These are phyloP conservation scores for Caerostris extrusa DNA, from an alignment of 1,140 invertebrate genomes.

Conservation along the genomic window DNA sequence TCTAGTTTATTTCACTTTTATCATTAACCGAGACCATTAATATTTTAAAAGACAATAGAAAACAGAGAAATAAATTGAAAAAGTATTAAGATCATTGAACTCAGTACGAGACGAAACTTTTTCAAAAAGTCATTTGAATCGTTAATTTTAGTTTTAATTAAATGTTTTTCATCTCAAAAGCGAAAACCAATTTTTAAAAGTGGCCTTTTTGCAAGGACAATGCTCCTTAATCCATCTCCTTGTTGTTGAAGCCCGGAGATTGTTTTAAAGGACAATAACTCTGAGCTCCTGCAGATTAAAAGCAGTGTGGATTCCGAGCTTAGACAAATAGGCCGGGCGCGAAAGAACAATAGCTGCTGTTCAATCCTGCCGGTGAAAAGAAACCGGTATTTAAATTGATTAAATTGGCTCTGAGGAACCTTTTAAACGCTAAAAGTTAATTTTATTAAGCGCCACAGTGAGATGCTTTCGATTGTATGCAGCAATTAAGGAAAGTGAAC, in stretches of 20 bases:
- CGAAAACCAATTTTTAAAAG: too few species aligned
- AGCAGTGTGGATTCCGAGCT: not conserved
- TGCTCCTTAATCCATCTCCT: not conserved
- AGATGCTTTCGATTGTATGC: not conserved
- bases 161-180: too few species aligned
- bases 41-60: too few species aligned
- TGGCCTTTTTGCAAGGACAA: too few species aligned
- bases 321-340: not conserved
- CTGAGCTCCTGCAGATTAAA: not conserved
- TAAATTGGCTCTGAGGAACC: not conserved
- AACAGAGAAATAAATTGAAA: too few species aligned
- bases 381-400: conserved; percentile 18
- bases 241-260: not conserved
- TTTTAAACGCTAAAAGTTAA: not conserved
- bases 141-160: too few species aligned
- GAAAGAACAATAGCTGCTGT: not conserved
- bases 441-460: not conserved
- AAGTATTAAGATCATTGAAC: too few species aligned
- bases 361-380: conserved; percentile 61
- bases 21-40: too few species aligned
- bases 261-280: not conserved
- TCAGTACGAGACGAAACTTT: too few species aligned
- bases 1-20: too few species aligned
- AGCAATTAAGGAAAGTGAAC: conserved; percentile 25
- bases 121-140: too few species aligned